Evolutionary conservation across 2,888 invertebrate genomes (phyloP).

Genomic region (Elysia crispata): DNA sequence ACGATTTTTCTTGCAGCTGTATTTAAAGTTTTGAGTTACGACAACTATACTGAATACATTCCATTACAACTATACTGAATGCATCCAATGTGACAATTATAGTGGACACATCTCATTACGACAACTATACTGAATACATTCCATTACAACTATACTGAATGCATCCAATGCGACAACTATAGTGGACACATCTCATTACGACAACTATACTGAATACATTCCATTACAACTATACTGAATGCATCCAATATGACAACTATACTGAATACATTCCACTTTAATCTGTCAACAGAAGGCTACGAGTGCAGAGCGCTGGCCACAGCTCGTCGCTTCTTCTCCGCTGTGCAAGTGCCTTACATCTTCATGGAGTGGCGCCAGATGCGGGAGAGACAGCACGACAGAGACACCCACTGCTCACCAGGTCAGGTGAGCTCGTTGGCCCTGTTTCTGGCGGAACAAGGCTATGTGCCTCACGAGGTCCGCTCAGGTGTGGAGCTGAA

Average conservation of each 20-base stretch:
- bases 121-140: neutral
- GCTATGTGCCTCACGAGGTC: constrained; percentile 60
- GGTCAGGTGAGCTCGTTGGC: constrained; percentile 55
- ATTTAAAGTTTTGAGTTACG: too few species aligned
- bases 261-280: neutral
- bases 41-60: too few species aligned
- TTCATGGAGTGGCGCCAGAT: constrained; percentile 73
- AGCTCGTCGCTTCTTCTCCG: constrained; percentile 57
- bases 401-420: constrained; percentile 57
- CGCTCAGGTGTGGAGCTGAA: constrained; percentile 55
- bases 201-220: too few species aligned
- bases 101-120: too few species aligned
- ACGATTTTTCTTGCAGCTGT: too few species aligned
- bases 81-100: too few species aligned
- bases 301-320: constrained; percentile 66
- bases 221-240: too few species aligned
- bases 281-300: constrained; percentile 64
- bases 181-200: too few species aligned
- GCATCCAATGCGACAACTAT: too few species aligned
- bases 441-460: constrained; percentile 51
- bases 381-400: constrained; percentile 60
- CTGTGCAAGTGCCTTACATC: constrained; percentile 64
- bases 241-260: neutral
- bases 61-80: too few species aligned
- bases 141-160: too few species aligned